Conservation (phyloP, 2,888 invertebrate genomes). For the Limnephilus rhombicus region DNA sequence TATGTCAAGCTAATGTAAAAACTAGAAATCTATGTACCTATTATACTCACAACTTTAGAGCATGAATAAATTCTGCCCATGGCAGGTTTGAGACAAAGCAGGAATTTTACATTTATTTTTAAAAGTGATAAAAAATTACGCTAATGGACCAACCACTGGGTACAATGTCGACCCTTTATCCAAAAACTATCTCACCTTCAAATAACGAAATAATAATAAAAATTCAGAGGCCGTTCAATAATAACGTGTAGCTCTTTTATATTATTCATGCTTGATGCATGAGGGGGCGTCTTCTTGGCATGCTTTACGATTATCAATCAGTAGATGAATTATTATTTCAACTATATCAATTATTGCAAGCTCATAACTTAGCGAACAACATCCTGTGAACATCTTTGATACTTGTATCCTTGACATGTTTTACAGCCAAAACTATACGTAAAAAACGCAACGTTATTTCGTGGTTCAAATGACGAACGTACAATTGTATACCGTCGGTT, state of each 20-base stretch:
- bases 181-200: conserved; percentile 15
- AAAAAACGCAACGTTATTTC: too few relatives aligned
- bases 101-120: background rate
- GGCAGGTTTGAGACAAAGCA: background rate
- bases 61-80: too few relatives aligned
- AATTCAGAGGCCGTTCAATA: conserved; percentile 27
- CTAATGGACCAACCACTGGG: background rate
- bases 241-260: background rate
- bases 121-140: background rate
- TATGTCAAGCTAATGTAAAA: too few relatives aligned
- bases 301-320: conserved; percentile 4
- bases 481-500: too few relatives aligned
- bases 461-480: too few relatives aligned
- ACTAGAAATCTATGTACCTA: too few relatives aligned
- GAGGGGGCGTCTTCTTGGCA: background rate
- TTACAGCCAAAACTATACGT: too few relatives aligned
- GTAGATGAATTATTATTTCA: background rate
- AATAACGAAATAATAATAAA: conserved; percentile 18
- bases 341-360: too few relatives aligned
- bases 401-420: too few relatives aligned
- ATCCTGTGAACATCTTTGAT: too few relatives aligned
- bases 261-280: background rate
- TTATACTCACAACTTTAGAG: too few relatives aligned
- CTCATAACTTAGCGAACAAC: too few relatives aligned
- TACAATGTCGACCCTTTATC: background rate